A percentile compares a stretch with the other conserved stretches of the same genome.
phyloP scores from a whole-genome alignment of 2,888 invertebrate species.

The Polydrusus pterygomalis region DNA sequence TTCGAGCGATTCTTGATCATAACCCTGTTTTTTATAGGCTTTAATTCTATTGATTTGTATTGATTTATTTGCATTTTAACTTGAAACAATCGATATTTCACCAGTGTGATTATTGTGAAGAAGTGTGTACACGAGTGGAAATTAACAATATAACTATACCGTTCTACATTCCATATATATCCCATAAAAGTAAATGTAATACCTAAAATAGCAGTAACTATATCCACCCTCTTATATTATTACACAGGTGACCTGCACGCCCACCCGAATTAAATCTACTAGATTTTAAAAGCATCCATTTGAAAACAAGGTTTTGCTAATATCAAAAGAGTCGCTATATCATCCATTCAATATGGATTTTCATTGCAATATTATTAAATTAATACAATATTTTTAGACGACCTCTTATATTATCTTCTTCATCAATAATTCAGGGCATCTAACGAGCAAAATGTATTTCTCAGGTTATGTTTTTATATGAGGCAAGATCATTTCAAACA shows the following conservation, averaged over 20 bases:
- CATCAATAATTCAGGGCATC: background rate
- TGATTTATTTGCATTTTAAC: no score
- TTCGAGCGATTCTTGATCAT: no score
- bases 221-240: background rate
- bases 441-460: conserved; percentile 26
- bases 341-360: no score
- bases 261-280: background rate
- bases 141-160: background rate
- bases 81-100: background rate
- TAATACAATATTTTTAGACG: background rate
- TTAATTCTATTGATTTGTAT: no score
- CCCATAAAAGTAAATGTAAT: background rate
- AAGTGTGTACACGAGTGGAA: background rate
- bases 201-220: background rate
- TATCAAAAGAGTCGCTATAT: no score
- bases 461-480: conserved; percentile 40
- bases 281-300: background rate
- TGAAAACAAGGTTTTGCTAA: no score
- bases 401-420: background rate
- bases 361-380: no score
- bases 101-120: background rate
- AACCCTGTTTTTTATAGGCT: no score
- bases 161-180: background rate
- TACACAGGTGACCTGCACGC: background rate
- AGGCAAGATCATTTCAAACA: conserved; percentile 33